phyloP scores from a whole-genome alignment of 2,888 invertebrate genomes.

The Dicyrtomina minuta region DNA sequence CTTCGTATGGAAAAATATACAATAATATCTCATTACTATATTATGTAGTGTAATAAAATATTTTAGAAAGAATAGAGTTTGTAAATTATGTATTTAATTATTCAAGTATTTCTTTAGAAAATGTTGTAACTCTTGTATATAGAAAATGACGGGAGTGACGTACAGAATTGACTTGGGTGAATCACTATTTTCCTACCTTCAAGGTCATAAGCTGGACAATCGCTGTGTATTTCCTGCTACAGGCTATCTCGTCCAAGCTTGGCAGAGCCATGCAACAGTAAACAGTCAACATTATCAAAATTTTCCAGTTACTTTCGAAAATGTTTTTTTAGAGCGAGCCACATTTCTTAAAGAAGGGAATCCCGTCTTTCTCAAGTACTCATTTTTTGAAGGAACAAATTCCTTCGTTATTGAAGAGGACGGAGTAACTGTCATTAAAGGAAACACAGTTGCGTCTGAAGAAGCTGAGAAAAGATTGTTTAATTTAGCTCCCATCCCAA shows the following conservation, averaged over 20 bases:
- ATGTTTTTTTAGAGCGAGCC: constrained; percentile 86
- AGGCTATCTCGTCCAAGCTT: constrained; percentile 74
- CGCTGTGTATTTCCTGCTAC: constrained; percentile 81
- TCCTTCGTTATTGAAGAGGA: constrained; percentile 88
- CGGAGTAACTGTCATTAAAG: constrained; percentile 77
- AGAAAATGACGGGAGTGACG: background rate
- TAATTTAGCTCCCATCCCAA: background rate
- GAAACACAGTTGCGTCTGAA: constrained; percentile 61
- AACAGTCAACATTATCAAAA: constrained; percentile 71
- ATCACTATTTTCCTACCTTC: constrained; percentile 64
- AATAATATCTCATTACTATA: too few relatives aligned
- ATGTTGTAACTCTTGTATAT: background rate
- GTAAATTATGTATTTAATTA: too few relatives aligned
- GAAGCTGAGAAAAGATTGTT: constrained; percentile 13
- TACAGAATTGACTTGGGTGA: constrained; percentile 8
- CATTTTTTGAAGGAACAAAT: constrained; percentile 63
- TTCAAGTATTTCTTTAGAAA: background rate
- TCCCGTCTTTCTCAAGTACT: constrained; percentile 72
- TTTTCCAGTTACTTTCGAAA: constrained; percentile 80
- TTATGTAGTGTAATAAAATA: too few relatives aligned
- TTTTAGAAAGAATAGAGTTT: too few relatives aligned
- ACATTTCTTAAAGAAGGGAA: constrained; percentile 85
- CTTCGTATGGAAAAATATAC: too few relatives aligned
- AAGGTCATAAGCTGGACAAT: constrained; percentile 63
- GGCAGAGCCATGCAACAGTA: constrained; percentile 81